These are phyloP conservation scores for Carcinoscorpius rotundicauda DNA, from an alignment of 1,140 invertebrate species.

Conservation along the genomic window DNA sequence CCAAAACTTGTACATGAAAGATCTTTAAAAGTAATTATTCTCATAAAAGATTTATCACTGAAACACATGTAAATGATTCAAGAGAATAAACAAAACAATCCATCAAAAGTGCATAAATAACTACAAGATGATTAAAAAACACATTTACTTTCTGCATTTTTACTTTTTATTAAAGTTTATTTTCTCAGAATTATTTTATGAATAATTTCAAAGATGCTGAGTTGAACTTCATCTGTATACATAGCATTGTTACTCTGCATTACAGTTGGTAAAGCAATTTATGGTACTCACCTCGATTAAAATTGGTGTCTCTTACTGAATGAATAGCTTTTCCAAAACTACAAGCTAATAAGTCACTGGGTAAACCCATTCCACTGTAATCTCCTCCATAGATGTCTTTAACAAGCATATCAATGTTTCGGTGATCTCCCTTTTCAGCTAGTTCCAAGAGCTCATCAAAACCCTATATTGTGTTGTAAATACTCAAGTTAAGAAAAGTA, in stretches of 20 bases:
- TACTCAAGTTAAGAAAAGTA: background rate
- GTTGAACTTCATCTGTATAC: no score
- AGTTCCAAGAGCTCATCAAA: constrained; percentile 59
- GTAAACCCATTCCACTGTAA: constrained; percentile 43
- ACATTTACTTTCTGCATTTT: no score
- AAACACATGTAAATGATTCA: no score
- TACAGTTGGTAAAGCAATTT: no score
- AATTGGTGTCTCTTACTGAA: constrained; percentile 27
- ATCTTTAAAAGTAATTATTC: no score
- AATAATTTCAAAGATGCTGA: no score
- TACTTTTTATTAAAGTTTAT: no score
- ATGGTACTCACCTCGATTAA: constrained; percentile 19
- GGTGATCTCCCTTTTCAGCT: constrained; percentile 57
- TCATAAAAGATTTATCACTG: no score
- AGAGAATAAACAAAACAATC: background rate
- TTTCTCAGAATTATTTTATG: no score
- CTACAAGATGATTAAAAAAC: background rate
- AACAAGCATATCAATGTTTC: constrained; percentile 59
- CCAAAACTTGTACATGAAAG: no score
- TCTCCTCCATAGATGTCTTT: constrained; percentile 62
- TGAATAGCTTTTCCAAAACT: constrained; percentile 57
- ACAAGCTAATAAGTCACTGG: constrained; percentile 57
- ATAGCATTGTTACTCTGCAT: no score
- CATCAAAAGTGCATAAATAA: background rate
- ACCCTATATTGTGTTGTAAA: constrained; percentile 32